Evolutionary conservation across 2,797 vertebrate species (phyloP).

Genomic region (Parotocinclus haroldoi): DNA sequence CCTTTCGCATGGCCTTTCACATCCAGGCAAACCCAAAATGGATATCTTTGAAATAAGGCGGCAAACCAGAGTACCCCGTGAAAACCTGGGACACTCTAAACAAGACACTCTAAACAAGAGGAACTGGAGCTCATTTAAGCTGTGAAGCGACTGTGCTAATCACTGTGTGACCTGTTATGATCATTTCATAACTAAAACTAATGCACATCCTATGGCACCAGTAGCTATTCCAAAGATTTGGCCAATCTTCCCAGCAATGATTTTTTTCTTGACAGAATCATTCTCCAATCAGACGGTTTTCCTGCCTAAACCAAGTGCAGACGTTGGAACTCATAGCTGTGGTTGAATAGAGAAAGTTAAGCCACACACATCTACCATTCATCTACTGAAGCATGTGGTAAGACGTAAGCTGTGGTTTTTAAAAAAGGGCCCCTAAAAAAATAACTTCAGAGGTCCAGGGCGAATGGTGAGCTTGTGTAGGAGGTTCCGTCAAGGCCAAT

Average conservation of each 20-base stretch:
- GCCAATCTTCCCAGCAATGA: slow-evolving; percentile 42
- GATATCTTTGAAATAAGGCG: too few species aligned
- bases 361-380: slow-evolving; percentile 51
- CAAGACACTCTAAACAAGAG: too few species aligned
- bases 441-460: slow-evolving; percentile 53
- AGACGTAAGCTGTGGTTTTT: slow-evolving; percentile 51
- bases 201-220: not conserved
- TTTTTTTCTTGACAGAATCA: slow-evolving; percentile 30
- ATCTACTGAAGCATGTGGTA: slow-evolving; percentile 58
- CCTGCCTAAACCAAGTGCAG: slow-evolving; percentile 43
- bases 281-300: slow-evolving; percentile 32
- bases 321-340: slow-evolving; percentile 51
- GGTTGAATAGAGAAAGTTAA: slow-evolving; percentile 58
- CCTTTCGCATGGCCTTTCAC: too few species aligned
- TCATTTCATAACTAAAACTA: not conserved
- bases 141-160: too few species aligned
- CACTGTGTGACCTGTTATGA: not conserved
- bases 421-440: slow-evolving; percentile 53
- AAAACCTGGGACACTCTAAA: too few species aligned
- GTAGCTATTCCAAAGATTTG: slow-evolving; percentile 23
- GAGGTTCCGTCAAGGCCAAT: slow-evolving; percentile 45
- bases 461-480: slow-evolving; percentile 56
- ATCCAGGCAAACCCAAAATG: too few species aligned
- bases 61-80: too few species aligned
- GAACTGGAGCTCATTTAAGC: too few species aligned